These are phyloP conservation scores for Uloborus plumipes DNA, from an alignment of 2,888 invertebrate genomes.

Conservation along the genomic window DNA sequence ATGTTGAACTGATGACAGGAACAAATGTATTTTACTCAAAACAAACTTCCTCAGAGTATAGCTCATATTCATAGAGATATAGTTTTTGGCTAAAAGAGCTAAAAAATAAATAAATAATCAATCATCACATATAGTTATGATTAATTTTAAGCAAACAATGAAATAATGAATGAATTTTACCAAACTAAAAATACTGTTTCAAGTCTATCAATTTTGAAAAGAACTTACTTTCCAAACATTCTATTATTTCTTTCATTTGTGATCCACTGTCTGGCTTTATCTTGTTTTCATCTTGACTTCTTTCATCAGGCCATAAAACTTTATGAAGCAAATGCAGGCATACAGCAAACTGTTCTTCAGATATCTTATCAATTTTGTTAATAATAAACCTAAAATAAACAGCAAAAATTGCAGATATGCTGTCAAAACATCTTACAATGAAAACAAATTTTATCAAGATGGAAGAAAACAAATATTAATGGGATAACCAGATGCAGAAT, in stretches of 20 bases:
- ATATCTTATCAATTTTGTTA: slow-evolving; percentile 30
- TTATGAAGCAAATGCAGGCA: slow-evolving; percentile 48
- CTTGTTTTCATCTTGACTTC: background rate
- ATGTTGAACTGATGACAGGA: slow-evolving; percentile 50
- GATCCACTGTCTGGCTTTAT: background rate
- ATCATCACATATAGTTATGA: background rate
- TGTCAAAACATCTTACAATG: too few relatives aligned
- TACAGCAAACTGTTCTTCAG: slow-evolving; percentile 29
- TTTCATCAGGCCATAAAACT: slow-evolving; percentile 45
- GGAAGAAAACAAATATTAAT: too few relatives aligned
- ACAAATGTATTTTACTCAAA: slow-evolving; percentile 35
- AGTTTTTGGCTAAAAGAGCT: slow-evolving; percentile 20
- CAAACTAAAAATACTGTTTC: background rate
- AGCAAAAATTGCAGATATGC: background rate
- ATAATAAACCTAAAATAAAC: slow-evolving; percentile 25
- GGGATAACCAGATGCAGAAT: too few relatives aligned
- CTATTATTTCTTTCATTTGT: slow-evolving; percentile 22
- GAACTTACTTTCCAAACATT: slow-evolving; percentile 36
- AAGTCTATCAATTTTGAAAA: background rate
- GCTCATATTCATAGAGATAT: slow-evolving; percentile 1
- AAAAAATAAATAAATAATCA: background rate
- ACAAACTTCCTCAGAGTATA: slow-evolving; percentile 8
- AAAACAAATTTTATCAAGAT: too few relatives aligned
- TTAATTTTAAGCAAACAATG: background rate
- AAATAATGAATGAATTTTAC: background rate